Evolutionary conservation across 2,113 vertebrate species (phyloP), one percentile per base, ranked within the genome.

Genomic region (Erinaceus europaeus): DNA sequence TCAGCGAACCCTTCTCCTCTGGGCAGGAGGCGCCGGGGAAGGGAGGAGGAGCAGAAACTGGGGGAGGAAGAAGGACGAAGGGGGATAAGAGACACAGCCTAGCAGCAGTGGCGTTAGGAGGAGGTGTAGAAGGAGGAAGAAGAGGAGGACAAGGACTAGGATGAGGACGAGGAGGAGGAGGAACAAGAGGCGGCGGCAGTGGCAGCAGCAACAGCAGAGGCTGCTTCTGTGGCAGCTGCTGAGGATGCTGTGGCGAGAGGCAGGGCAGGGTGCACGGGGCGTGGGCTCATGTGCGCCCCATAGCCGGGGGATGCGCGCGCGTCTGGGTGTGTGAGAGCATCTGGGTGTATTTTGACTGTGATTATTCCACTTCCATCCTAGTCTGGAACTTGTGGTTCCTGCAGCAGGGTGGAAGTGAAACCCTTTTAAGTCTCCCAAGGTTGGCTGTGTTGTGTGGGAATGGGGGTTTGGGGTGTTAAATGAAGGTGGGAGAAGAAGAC

Each of bases 381-480:
- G 79, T 93, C 95, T 93, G 85, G 90, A 89, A 95, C 94, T 96
- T 97, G 94, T 94, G 95, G 96, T 97, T 97, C 97, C 97, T 97
- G 97, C 96, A 97, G 78, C 40, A 94, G 91, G 96, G 97, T 96
- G 96, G 97, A 98, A 97, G 97, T 97, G 96, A 97, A 95, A 96
- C 93, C 95, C 95, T 90, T 81, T n/a, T 74, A 42, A 94, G 86
- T 83, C 86, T 95, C 94, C 86, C 93, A 90, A 93, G 92, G 20
- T 73, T 52, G 34, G 81, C 46, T 80, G 46, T 79, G 69, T 11
- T 0, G 42, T 29, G 15, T 3, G 50, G 11, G 27, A 32, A 3
- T 64, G 36, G 4, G 52, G 32, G 9, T 14, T n/a, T 20, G 44
- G 27, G 75, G 17, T 44, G 65, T 17, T 17, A 20, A 62, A 34